Evolutionary conservation across 2,888 invertebrate genomes (phyloP), one percentile per base, ranked within the genome.

Genomic region (Scrobipalpa atriplicella): DNA sequence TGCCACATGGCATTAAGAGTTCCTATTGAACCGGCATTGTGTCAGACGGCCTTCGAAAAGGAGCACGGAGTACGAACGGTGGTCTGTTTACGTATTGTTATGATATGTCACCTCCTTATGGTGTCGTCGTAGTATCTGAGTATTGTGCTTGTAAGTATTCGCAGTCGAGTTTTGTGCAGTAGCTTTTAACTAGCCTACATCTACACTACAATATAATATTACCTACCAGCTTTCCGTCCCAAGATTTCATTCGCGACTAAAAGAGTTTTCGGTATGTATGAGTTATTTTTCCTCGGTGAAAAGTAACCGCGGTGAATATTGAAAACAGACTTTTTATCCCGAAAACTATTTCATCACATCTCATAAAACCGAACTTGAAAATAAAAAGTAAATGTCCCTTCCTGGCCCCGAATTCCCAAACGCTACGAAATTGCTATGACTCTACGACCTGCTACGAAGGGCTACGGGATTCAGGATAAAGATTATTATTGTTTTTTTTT

Each of bases 31-130:
- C 29, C 2, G 38, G 29, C 38, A 58, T 58, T 58, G 58, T 58
- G 58, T 58, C 38, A 58, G 58, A 6, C 38, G 58, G 38, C 58
- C 58, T 58, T 58, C 58, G 58, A 8, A 58, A n/a, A 7, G 16
- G 58, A 58, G 10, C 29, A 16, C 10, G 36, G 36, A 2, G 36
- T 29, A 3, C 47, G 7, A 8, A n/a, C 7, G n/a, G 47, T 47
- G 47, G 47, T 47, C 47, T 47, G 7, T 1, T 47, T 47, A 8
- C n/a, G 47, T 47, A 47, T 11, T 10, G 43, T 43, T 43, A 43
- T 43, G 43, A 43, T n/a, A n/a, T n/a, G n/a, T n/a, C n/a, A n/a
- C n/a, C 13, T 11, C 43, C 43, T 43, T 11, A 10, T 43, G 13
- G 10, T 11, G 43, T 13, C 2, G n/a, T 6, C 47, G n/a, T 47